Conservation (phyloP, 2,113 vertebrate genomes). For the Rhea americana region DNA sequence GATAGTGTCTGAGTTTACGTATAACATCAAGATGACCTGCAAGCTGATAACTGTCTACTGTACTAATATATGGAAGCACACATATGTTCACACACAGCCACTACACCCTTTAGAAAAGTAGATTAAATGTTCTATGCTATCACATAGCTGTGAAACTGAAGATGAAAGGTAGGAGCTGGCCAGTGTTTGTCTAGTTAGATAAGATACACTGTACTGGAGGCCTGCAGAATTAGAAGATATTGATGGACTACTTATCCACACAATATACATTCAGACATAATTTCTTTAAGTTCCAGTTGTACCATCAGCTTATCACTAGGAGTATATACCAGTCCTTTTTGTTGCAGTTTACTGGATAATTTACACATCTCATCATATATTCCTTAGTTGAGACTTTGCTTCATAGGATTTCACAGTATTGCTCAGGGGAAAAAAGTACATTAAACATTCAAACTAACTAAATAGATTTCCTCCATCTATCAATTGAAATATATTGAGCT, state of each 20-base stretch:
- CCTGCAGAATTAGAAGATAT: background rate
- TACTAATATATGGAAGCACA: background rate
- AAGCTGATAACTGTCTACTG: background rate
- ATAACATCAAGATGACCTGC: background rate
- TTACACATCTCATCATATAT: slow-evolving; percentile 1
- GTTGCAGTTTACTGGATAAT: background rate
- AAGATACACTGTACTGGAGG: background rate
- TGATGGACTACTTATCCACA: background rate
- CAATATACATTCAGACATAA: background rate
- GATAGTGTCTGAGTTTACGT: background rate
- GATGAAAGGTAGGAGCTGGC: background rate
- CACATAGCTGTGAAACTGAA: background rate
- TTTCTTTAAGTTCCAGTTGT: background rate
- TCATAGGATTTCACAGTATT: background rate
- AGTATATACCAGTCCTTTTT: background rate
- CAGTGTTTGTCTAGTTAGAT: background rate
- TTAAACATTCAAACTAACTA: slow-evolving; percentile 60
- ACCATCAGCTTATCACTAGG: background rate
- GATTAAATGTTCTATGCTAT: background rate
- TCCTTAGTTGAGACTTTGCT: slow-evolving; percentile 7
- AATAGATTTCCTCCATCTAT: background rate
- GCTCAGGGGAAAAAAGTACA: slow-evolving; percentile 38
- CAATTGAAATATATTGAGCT: slow-evolving; percentile 46
- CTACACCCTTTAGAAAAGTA: background rate
- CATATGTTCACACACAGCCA: background rate